These are phyloP conservation scores for Clavelina lepadiformis DNA, from an alignment of 23 tunicate species.

Conservation along the genomic window DNA sequence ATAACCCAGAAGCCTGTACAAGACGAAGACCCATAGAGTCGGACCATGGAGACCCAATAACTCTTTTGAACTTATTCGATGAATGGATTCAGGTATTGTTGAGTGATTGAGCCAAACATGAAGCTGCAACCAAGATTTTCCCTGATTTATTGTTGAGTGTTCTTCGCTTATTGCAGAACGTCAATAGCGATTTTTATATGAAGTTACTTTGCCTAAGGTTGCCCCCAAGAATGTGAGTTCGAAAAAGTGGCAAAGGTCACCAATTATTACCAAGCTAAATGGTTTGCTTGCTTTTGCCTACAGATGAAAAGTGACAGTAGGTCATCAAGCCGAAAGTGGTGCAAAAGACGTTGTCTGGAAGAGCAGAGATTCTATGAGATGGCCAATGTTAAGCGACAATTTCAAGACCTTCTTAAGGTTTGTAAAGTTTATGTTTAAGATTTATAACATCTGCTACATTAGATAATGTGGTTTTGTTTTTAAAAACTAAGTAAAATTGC, in stretches of 20 bases:
- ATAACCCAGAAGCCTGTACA: slow-evolving; percentile 72
- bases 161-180: too few relatives aligned
- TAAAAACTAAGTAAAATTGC: too few relatives aligned
- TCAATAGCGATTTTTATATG: background rate
- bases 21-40: slow-evolving; percentile 78
- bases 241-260: too few relatives aligned
- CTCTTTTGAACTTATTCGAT: slow-evolving; percentile 76
- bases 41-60: slow-evolving; percentile 95
- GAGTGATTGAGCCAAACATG: background rate
- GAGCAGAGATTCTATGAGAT: slow-evolving; percentile 98
- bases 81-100: slow-evolving; percentile 77
- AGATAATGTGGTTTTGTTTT: too few relatives aligned
- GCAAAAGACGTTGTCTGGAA: slow-evolving; percentile 87
- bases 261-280: too few relatives aligned
- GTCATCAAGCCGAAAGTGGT: slow-evolving; percentile 79
- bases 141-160: too few relatives aligned
- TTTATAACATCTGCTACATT: too few relatives aligned
- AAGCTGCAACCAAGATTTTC: too few relatives aligned
- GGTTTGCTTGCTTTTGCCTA: background rate
- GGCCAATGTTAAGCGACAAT: slow-evolving; percentile 85
- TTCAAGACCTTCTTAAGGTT: slow-evolving; percentile 56
- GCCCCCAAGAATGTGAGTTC: too few relatives aligned
- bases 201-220: background rate
- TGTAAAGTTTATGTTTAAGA: background rate
- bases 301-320: slow-evolving; percentile 71